Evolutionary conservation across 2,113 vertebrate genomes (phyloP), one percentile per base, ranked within the genome.

Genomic region (Dolichallabes microphthalmus): DNA sequence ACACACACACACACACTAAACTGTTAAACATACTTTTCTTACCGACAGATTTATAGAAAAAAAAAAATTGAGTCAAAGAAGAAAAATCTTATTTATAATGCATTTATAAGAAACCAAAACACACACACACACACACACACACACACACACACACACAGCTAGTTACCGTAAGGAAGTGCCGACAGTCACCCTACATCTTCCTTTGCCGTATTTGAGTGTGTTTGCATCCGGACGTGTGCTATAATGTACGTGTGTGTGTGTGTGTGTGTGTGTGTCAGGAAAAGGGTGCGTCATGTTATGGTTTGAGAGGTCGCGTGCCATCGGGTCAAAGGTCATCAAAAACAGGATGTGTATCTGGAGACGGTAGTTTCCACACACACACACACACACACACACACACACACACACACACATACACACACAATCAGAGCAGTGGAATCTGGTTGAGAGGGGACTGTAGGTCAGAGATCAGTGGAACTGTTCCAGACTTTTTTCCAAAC

Each of bases 311-410:
- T 92, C 92, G 86, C 80, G 88, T 93, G 90, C 88, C 91, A 91
- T 89, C 64, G 88, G 85, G 90, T 81, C 69, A 39, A 69, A 77
- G 89, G 90, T 91, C 91, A n/a, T 84, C 79, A 83, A 86, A 91
- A 92, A 93, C 93, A 93, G 93, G 92, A 94, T 90, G 85, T 75
- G 22, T 92, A 93, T 90, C 92, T 92, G 91, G 84, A 78, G 60
- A 87, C 77, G 0, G 11, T 83, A 86, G 85, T 93, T 94, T 93
- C 91, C 91, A 92, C 87, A 88, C 90, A 93, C 93, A 91, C 60
- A 79, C 69, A 82, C 85, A 57, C 25, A 60, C 60, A 53, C 83
- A 76, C n/a, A 86, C 60, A 58, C 61, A 83, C 61, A 76, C 50
- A 77, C 63, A 75, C 50, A 68, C 53, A 76, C 32, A 55, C 39